A percentile compares a stretch with the other conserved stretches of the same genome.
phyloP scores from a whole-genome alignment of 2,113 vertebrate genomes.

The Corynorhinus townsendii region DNA sequence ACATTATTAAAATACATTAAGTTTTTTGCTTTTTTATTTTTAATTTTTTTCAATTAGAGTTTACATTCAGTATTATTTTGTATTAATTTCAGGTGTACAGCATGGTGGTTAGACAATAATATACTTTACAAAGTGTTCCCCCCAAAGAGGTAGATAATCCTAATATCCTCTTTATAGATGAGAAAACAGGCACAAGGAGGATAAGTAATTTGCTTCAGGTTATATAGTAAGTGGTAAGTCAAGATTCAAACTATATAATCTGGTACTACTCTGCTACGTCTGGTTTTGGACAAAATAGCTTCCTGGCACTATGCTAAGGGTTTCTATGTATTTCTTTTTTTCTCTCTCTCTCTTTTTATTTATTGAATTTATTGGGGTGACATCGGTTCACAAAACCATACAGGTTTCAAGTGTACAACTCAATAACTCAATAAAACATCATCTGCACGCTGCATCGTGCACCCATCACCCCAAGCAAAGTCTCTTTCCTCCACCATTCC shows the following conservation, averaged over 20 bases:
- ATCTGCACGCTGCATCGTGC: neutral
- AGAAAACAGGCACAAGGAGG: neutral
- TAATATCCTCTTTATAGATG: neutral
- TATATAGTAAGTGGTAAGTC: neutral
- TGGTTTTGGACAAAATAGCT: conserved; percentile 23
- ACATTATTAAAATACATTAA: neutral
- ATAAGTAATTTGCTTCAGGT: neutral
- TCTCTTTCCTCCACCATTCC: neutral
- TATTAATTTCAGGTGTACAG: neutral
- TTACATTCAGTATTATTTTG: neutral
- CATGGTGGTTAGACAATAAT: neutral
- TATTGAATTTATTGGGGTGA: neutral
- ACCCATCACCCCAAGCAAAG: neutral
- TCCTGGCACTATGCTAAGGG: neutral
- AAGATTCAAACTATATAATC: neutral
- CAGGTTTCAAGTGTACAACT: neutral
- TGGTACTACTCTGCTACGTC: neutral
- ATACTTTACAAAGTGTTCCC: neutral
- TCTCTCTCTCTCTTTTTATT: neutral
- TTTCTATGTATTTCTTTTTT: neutral
- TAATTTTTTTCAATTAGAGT: neutral
- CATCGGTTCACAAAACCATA: neutral
- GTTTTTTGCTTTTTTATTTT: neutral
- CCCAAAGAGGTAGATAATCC: neutral
- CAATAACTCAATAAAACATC: neutral